Evolutionary conservation across 2,113 vertebrate genomes (phyloP).

Genomic region (Catharus fuscescens): DNA sequence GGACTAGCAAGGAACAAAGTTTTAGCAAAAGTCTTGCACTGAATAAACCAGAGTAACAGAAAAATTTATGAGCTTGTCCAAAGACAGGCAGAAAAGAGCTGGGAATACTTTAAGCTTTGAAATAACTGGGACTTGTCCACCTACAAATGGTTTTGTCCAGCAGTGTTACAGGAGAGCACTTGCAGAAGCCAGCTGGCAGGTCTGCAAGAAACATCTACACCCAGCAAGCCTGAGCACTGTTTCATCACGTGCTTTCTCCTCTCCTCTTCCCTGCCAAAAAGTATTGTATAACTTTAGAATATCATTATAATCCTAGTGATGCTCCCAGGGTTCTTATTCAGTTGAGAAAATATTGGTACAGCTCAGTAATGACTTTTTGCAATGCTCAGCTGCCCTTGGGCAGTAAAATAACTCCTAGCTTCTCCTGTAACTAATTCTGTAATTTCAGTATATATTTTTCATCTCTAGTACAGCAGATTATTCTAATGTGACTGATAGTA

Average conservation of each 20-base stretch:
- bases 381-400: neutral
- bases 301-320: neutral
- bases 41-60: neutral
- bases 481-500: neutral
- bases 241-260: neutral
- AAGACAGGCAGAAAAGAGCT: neutral
- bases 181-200: neutral
- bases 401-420: neutral
- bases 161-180: neutral
- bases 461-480: neutral
- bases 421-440: neutral
- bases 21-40: neutral
- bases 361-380: neutral
- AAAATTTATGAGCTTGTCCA: neutral
- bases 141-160: neutral
- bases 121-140: neutral
- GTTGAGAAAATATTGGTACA: neutral
- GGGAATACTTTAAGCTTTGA: neutral
- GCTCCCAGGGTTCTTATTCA: neutral
- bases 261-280: neutral
- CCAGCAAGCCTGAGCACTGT: neutral
- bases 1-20: neutral
- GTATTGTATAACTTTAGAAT: neutral
- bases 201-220: neutral
- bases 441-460: neutral